Conservation (phyloP, 2,113 vertebrate genomes). For the Phyllostomus hastatus region DNA sequence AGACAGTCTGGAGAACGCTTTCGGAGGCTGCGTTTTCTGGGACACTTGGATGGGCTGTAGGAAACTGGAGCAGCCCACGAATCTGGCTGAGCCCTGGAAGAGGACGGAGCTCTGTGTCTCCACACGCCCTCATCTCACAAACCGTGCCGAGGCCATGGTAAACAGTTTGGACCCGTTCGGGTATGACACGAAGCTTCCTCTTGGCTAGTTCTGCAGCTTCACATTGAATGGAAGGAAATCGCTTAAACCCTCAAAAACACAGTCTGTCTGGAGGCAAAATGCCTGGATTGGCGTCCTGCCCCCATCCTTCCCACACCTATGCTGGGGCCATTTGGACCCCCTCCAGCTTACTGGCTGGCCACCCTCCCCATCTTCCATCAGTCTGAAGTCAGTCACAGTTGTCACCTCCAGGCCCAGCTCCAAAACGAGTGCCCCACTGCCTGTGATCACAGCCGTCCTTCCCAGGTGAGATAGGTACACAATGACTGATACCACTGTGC, state of each 20-base stretch:
- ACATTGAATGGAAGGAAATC: constrained; percentile 69
- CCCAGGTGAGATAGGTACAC: neutral
- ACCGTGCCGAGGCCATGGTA: neutral
- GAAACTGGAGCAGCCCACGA: constrained; percentile 19
- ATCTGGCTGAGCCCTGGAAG: neutral
- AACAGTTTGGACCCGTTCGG: constrained; percentile 58
- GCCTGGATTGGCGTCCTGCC: constrained; percentile 60
- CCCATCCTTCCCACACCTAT: constrained; percentile 26
- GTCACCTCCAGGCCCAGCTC: neutral
- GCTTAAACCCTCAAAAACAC: constrained; percentile 57
- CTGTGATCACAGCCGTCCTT: neutral
- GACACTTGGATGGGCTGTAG: constrained; percentile 32
- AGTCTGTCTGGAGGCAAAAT: constrained; percentile 57
- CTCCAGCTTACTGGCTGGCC: neutral
- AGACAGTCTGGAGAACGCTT: neutral
- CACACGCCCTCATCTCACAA: neutral
- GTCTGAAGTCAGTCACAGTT: neutral
- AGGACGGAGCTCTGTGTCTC: constrained; percentile 2
- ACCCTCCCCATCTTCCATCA: neutral
- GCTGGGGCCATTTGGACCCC: neutral
- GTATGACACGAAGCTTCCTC: constrained; percentile 64
- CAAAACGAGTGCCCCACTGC: neutral
- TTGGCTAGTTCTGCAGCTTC: constrained; percentile 61
- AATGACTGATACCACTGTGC: neutral
- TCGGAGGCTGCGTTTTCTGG: constrained; percentile 17